Evolutionary conservation across 1,140 invertebrate genomes (phyloP), one percentile per base, ranked within the genome.

Genomic region (Panagrolaimus sp.): DNA sequence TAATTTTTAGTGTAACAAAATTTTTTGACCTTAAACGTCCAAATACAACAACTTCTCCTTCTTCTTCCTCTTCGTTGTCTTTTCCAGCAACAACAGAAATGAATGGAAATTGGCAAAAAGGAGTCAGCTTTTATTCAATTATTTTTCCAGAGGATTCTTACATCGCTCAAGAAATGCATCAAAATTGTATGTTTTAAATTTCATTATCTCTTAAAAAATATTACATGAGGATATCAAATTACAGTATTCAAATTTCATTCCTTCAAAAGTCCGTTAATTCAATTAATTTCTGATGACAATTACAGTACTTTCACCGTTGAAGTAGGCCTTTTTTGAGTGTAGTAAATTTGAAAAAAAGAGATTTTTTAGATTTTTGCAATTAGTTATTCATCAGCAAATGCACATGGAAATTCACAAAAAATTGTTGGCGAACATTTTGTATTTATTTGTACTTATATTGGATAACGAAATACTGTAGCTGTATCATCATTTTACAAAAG

Each of bases 201-300:
- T 15, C 3, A 12, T 21, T 12, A 14, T 28, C 12, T 26, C 21
- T 10, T 52, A 8, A 14, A 52, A 52, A 58, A 21, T 0, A 8
- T 10, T 6, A n/a, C 14, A 58, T 26, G 28, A 17, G 15, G 12
- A 58, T n/a, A 21, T 21, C 52, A 58, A 58, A 21, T 58, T 58
- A 26, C 52, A 58, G 52, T 58, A 28, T 58, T 58, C 52, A 58
- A 58, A 28, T 58, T 26, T 58, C 21, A 28, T 58, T 58, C 52
- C 3, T 28, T n/a, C 8, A 21, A 58, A 26, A 26, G 52, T 58
- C 52, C 52, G 17, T 17, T 58, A 28, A 12, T 58, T 26, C 52
- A 28, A 12, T 58, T 58, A 21, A 58, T 17, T 26, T 26, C 12
- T 58, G 52, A 58, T 58, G 21, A 21, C 21, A 58, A 58, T 21